Evolutionary conservation across 2,888 invertebrate genomes (phyloP).

Genomic region (Heliconius aoede): DNA sequence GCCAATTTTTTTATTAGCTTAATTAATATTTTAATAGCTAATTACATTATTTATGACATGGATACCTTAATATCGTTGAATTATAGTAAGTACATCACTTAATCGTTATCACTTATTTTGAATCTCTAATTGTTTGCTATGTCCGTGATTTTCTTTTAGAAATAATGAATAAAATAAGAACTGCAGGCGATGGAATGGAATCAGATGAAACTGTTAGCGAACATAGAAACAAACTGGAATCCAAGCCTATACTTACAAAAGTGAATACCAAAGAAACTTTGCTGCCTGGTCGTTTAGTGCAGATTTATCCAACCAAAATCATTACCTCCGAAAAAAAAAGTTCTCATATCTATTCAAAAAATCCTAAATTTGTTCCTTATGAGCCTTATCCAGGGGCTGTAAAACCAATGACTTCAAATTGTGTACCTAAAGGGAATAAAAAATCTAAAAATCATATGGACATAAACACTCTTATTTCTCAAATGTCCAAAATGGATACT

Average conservation of each 20-base stretch:
- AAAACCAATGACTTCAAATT: conserved; percentile 87
- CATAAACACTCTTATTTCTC: conserved; percentile 86
- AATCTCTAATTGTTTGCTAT: background rate
- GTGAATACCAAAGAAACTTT: conserved; percentile 57
- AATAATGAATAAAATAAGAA: conserved; percentile 80
- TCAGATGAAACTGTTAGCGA: conserved; percentile 72
- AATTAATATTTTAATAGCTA: background rate
- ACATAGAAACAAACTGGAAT: conserved; percentile 47
- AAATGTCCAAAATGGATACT: conserved; percentile 88
- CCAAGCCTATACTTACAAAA: conserved; percentile 4
- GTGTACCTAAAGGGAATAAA: conserved; percentile 69
- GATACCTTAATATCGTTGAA: conserved; percentile 45
- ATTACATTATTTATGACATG: conserved; percentile 30
- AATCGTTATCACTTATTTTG: background rate
- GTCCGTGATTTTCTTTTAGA: conserved; percentile 54
- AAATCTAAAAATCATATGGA: conserved; percentile 85
- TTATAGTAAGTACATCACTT: conserved; percentile 40
- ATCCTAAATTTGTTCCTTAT: conserved; percentile 93
- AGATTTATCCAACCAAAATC: conserved; percentile 84
- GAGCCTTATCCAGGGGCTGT: conserved; percentile 95
- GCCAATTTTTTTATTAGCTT: no score
- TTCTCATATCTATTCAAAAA: conserved; percentile 82
- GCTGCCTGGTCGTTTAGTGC: conserved; percentile 65
- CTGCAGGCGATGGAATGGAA: conserved; percentile 92
- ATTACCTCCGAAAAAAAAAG: conserved; percentile 83